Evolutionary conservation across 2,113 vertebrate species (phyloP).

Genomic region (Sakesphorus luctuosus): DNA sequence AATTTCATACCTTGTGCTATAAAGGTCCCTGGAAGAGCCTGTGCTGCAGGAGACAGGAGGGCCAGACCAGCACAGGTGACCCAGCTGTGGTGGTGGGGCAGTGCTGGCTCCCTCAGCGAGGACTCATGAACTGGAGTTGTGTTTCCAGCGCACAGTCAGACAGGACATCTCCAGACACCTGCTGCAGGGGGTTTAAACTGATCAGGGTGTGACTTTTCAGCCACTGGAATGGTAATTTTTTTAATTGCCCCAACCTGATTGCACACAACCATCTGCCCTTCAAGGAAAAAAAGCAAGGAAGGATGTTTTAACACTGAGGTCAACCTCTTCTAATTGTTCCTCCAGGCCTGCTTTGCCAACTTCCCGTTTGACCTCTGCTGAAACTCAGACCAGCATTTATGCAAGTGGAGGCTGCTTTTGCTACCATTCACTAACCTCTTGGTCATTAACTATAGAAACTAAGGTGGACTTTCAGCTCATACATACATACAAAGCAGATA

Average conservation of each 20-base stretch:
- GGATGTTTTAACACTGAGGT: background rate
- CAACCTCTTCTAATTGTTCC: background rate
- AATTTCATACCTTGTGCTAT: rapidly evolving
- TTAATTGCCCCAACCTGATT: background rate
- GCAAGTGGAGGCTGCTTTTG: background rate
- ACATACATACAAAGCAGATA: background rate
- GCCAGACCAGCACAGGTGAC: background rate
- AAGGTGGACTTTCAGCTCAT: background rate
- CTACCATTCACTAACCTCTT: background rate
- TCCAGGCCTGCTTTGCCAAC: background rate
- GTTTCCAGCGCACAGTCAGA: background rate
- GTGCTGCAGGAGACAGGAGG: background rate
- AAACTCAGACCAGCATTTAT: background rate
- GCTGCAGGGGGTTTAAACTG: background rate
- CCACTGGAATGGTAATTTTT: background rate
- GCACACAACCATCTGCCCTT: background rate
- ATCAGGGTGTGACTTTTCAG: background rate
- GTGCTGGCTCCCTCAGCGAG: rapidly evolving
- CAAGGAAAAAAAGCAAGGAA: constrained; percentile 1
- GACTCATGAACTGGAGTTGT: rapidly evolving
- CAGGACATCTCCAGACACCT: background rate
- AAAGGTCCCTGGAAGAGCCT: background rate
- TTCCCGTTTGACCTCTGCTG: background rate
- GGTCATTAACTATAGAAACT: background rate
- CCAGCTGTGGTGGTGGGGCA: background rate